Percentiles rank a stretch among this genome's conserved stretches.
Evolutionary conservation across 2,797 vertebrate genomes (phyloP).

Genomic region (Pteronotus mesoamericanus): DNA sequence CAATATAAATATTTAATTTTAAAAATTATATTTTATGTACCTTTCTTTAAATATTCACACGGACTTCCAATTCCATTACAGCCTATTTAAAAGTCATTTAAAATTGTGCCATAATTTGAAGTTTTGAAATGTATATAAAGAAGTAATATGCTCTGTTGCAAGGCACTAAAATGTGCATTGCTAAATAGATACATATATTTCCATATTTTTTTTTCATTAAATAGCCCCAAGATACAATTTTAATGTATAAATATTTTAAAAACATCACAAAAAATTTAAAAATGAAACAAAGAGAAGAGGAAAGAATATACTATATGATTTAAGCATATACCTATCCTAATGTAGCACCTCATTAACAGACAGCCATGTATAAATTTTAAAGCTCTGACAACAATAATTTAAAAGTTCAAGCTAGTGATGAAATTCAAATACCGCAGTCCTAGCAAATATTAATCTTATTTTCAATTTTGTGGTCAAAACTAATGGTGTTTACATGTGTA

Average conservation of each 20-base stretch:
- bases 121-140: not conserved
- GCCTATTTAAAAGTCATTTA: not conserved
- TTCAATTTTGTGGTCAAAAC: not conserved
- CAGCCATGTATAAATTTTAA: not conserved
- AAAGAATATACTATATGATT: not conserved
- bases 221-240: not conserved
- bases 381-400: not conserved
- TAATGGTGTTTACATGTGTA: not conserved
- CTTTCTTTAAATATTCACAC: not conserved
- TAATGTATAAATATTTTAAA: not conserved
- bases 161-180: not conserved
- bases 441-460: not conserved
- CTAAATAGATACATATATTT: not conserved
- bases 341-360: not conserved
- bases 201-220: not conserved
- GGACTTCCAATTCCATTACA: not conserved
- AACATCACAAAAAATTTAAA: not conserved
- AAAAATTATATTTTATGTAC: not conserved
- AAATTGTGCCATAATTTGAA: not conserved
- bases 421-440: not conserved
- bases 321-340: not conserved
- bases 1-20: conserved; percentile 22
- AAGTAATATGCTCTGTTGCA: not conserved
- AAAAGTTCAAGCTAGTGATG: not conserved
- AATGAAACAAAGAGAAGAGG: not conserved